A percentile compares a stretch with the other conserved stretches of the same genome.
Evolutionary conservation across 1,140 invertebrate species (phyloP).

Genomic region (Penaeus vannamei): DNA sequence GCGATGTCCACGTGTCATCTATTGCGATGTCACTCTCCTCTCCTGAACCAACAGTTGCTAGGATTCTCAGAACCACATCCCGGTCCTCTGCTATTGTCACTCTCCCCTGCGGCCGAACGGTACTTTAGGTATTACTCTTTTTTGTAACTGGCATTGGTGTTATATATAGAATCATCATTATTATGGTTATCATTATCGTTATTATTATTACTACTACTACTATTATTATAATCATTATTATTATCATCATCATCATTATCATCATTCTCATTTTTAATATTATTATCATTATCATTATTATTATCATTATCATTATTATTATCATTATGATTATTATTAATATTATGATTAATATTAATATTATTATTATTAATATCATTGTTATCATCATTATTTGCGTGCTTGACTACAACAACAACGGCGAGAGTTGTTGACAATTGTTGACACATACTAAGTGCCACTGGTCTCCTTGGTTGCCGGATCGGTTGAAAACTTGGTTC

Average conservation of each 20-base stretch:
- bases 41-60: background rate
- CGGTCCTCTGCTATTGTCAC: background rate
- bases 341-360: too few relatives aligned
- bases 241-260: background rate
- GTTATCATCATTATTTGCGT: too few relatives aligned
- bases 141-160: background rate
- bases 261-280: background rate
- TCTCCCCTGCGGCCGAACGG: background rate
- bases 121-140: background rate
- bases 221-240: background rate
- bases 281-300: background rate
- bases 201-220: background rate
- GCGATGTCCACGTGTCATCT: background rate
- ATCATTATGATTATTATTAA: background rate
- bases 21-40: background rate
- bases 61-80: background rate
- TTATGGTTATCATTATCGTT: background rate
- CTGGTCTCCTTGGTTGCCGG: constrained; percentile 14
- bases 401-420: too few relatives aligned
- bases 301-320: background rate
- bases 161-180: background rate
- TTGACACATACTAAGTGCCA: constrained; percentile 15
- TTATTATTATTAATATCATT: too few relatives aligned
- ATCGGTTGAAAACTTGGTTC: constrained; percentile 12
- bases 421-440: background rate